Evolutionary conservation across 2,113 vertebrate species (phyloP).

Genomic region (Ictalurus punctatus): DNA sequence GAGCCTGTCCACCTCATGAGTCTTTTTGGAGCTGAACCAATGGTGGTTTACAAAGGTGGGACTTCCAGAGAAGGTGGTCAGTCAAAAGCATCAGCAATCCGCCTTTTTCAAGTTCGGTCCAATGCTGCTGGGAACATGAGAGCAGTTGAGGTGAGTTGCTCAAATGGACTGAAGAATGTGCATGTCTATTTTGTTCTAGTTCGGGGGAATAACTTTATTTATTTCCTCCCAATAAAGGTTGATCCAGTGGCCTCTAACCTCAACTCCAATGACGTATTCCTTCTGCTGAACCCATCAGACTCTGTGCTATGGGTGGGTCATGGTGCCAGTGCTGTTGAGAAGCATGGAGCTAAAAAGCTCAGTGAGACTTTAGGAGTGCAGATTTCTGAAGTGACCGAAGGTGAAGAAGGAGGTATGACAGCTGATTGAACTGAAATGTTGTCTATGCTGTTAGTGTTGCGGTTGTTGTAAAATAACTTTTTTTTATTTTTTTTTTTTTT

Average conservation of each 20-base stretch:
- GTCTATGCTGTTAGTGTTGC: not conserved
- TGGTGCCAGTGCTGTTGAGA: constrained; percentile 75
- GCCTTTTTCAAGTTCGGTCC: constrained; percentile 86
- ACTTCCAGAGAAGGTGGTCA: constrained; percentile 83
- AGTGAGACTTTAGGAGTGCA: constrained; percentile 70
- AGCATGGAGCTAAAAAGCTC: constrained; percentile 75
- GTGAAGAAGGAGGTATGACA: constrained; percentile 81
- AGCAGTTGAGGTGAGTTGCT: constrained; percentile 80
- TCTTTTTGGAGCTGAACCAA: constrained; percentile 80
- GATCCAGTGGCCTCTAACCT: constrained; percentile 75
- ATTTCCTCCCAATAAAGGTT: constrained; percentile 66
- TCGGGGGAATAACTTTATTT: not conserved
- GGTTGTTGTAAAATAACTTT: not conserved
- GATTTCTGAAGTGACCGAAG: constrained; percentile 76
- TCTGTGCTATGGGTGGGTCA: constrained; percentile 83
- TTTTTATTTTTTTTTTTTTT: not conserved
- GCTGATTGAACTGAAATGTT: not conserved
- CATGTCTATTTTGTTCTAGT: not conserved
- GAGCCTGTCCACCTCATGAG: constrained; percentile 88
- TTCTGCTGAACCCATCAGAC: constrained; percentile 78
- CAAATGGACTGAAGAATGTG: not conserved
- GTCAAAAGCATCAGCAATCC: constrained; percentile 66
- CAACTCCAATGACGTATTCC: constrained; percentile 86
- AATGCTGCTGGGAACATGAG: constrained; percentile 79
- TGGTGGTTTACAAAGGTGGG: constrained; percentile 86